Conservation (phyloP, 1,140 invertebrate genomes). For the Dinothrombium tinctorium region DNA sequence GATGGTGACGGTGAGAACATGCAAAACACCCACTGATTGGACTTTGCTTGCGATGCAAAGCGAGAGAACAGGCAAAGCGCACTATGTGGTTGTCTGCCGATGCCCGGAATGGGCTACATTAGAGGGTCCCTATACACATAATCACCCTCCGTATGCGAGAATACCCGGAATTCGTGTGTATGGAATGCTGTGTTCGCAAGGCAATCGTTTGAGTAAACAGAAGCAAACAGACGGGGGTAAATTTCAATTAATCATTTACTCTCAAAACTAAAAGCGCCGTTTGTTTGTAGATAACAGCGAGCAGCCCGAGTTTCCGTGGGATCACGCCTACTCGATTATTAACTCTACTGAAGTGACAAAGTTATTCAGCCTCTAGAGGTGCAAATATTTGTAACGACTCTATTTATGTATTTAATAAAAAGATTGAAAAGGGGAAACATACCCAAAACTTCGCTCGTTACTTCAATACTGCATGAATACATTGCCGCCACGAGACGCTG, state of each 20-base stretch:
- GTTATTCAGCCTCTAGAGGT: no score
- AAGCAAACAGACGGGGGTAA: no score
- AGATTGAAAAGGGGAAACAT: conserved; percentile 23
- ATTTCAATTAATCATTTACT: no score
- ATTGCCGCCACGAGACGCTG: conserved; percentile 83
- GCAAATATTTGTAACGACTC: no score
- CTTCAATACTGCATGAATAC: conserved; percentile 81
- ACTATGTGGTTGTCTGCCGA: conserved; percentile 74
- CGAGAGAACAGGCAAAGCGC: conserved; percentile 63
- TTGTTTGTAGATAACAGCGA: no score
- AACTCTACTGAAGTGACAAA: conserved; percentile 2
- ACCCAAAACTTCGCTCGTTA: conserved; percentile 78
- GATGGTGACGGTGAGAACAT: conserved; percentile 61
- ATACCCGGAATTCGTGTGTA: conserved; percentile 36
- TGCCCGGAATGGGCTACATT: conserved; percentile 58
- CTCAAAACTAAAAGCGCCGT: no score
- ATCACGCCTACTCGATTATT: conserved; percentile 7
- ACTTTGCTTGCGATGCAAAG: conserved; percentile 70
- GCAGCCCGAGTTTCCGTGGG: conserved; percentile 12
- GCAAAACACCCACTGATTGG: conserved; percentile 65
- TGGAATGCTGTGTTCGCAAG: conserved; percentile 55
- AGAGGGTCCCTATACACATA: conserved; percentile 74
- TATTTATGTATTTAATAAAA: background rate
- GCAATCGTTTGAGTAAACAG: no score
- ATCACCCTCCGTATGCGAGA: conserved; percentile 72